A percentile compares a stretch with the other conserved stretches of the same genome.
Evolutionary conservation across 2,113 vertebrate species (phyloP).

Genomic region (Clarias gariepinus): DNA sequence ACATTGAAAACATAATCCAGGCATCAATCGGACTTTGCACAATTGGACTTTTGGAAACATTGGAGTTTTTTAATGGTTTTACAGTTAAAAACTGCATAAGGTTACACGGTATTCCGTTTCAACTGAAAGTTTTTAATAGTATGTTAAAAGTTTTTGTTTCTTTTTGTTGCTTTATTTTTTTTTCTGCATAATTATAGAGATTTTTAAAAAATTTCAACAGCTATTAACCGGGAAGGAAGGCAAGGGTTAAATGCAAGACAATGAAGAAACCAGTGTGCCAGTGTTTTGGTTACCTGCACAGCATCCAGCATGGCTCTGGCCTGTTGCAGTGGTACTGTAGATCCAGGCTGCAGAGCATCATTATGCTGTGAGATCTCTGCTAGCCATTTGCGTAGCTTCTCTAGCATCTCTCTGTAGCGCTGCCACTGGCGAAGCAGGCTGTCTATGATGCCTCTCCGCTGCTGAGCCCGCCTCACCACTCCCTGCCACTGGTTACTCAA

Average conservation of each 20-base stretch:
- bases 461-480: conserved; percentile 91
- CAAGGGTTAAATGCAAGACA: not conserved
- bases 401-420: conserved; percentile 88
- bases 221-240: not conserved
- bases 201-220: not conserved
- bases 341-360: conserved; percentile 64
- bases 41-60: too few species aligned
- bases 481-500: conserved; percentile 97
- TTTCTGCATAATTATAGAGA: not conserved
- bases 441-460: conserved; percentile 93
- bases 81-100: not conserved
- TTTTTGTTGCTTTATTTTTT: not conserved
- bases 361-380: conserved; percentile 77
- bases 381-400: conserved; percentile 89
- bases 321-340: conserved; percentile 82
- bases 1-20: conserved; percentile 50
- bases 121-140: not conserved
- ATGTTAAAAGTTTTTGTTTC: not conserved
- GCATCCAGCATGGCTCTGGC: conserved; percentile 86
- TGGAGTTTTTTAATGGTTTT: not conserved
- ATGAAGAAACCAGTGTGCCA: not conserved
- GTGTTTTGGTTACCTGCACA: conserved; percentile 76
- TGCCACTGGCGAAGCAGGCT: conserved; percentile 94
- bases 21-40: not conserved
- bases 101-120: not conserved